Evolutionary conservation across 2,888 invertebrate species (phyloP).

Genomic region (Lepidochrysops patricia): DNA sequence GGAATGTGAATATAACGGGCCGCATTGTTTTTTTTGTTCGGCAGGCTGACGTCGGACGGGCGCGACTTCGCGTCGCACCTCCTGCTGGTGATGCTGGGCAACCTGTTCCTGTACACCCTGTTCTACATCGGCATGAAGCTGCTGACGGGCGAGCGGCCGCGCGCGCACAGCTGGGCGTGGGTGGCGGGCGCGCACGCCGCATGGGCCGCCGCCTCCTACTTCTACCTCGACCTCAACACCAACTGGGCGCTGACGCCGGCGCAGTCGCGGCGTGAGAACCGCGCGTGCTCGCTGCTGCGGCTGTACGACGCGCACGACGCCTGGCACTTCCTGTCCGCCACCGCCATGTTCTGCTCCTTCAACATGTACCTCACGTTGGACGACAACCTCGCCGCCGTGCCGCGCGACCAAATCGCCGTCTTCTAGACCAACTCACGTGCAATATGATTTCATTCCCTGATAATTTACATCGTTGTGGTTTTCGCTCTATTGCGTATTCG

Average conservation of each 20-base stretch:
- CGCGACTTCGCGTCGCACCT: slow-evolving; percentile 88
- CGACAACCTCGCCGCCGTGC: slow-evolving; percentile 66
- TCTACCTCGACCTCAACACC: slow-evolving; percentile 78
- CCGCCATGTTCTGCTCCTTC: slow-evolving; percentile 89
- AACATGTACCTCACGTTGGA: slow-evolving; percentile 88
- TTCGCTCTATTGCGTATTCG: no score
- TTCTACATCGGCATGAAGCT: slow-evolving; percentile 93
- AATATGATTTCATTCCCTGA: no score
- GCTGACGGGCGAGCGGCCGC: slow-evolving; percentile 73
- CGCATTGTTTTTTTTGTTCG: neutral
- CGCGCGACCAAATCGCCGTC: slow-evolving; percentile 50
- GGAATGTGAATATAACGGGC: no score
- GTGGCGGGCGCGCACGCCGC: slow-evolving; percentile 78
- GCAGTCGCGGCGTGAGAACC: slow-evolving; percentile 83
- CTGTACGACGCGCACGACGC: slow-evolving; percentile 91
- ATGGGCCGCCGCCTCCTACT: slow-evolving; percentile 85
- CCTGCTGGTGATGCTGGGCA: slow-evolving; percentile 86
- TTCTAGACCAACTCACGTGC: slow-evolving; percentile 45
- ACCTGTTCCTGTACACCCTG: slow-evolving; percentile 85
- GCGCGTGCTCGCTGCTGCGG: slow-evolving; percentile 79
- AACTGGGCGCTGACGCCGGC: slow-evolving; percentile 79
- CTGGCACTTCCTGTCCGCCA: slow-evolving; percentile 89
- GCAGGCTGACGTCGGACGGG: slow-evolving; percentile 74
- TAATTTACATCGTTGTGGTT: no score
- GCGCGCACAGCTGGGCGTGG: slow-evolving; percentile 73